These are phyloP conservation scores for Elgaria multicarinata DNA, from an alignment of 2,113 vertebrate species.

Conservation along the genomic window DNA sequence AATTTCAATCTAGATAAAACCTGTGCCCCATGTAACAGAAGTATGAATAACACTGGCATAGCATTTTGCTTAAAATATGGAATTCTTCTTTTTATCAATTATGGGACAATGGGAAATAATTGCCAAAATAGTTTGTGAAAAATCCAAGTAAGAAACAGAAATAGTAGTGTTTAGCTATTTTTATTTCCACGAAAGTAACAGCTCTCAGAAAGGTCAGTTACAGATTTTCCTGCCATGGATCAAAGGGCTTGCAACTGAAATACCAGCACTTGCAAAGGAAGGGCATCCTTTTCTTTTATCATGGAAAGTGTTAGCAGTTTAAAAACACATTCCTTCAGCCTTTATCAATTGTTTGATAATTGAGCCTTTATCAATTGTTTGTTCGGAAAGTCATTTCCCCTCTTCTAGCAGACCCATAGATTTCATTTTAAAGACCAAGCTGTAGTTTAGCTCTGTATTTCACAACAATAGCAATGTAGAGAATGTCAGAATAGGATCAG, in stretches of 20 bases:
- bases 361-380: slow-evolving; percentile 1
- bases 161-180: background rate
- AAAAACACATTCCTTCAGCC: background rate
- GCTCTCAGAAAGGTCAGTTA: background rate
- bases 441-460: background rate
- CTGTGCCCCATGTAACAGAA: background rate
- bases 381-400: background rate
- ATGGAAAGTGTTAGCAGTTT: background rate
- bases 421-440: background rate
- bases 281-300: background rate
- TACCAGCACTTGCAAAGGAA: background rate
- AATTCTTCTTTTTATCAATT: background rate
- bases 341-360: slow-evolving; percentile 7
- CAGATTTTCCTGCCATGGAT: background rate
- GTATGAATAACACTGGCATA: background rate
- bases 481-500: background rate
- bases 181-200: background rate
- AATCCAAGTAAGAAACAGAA: background rate
- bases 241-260: background rate
- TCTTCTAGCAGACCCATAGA: background rate
- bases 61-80: background rate
- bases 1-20: background rate
- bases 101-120: background rate
- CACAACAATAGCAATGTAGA: background rate
- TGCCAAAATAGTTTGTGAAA: background rate